These are phyloP conservation scores for Aythya baeri DNA, from an alignment of 2,113 vertebrate species.

Conservation along the genomic window DNA sequence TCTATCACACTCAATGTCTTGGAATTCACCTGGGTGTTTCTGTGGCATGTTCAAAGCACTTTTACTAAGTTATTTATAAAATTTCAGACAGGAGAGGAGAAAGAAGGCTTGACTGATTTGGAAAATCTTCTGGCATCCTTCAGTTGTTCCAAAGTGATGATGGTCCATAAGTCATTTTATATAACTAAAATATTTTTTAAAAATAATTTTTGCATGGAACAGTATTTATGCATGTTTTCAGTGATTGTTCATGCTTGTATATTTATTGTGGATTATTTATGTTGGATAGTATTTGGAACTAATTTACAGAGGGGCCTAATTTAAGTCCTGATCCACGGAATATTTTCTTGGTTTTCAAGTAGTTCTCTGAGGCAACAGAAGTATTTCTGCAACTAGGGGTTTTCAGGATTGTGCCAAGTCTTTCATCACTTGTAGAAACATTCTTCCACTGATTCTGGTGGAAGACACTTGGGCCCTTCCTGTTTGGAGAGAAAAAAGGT, in stretches of 20 bases:
- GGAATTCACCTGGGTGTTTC: background rate
- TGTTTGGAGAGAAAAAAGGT: background rate
- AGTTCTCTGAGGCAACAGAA: background rate
- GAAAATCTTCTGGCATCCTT: background rate
- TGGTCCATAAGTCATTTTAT: background rate
- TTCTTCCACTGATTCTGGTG: background rate
- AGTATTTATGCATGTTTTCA: background rate
- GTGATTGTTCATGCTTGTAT: background rate
- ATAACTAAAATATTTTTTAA: background rate
- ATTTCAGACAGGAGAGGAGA: background rate
- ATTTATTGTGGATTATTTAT: background rate
- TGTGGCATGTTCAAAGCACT: background rate
- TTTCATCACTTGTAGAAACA: background rate
- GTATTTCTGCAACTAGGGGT: background rate
- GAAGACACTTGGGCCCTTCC: background rate
- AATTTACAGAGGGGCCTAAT: background rate
- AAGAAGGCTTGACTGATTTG: background rate
- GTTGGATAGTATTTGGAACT: background rate
- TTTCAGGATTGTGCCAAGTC: background rate
- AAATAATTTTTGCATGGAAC: background rate
- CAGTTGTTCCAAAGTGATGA: background rate
- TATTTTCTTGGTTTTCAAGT: background rate
- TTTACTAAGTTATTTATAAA: background rate
- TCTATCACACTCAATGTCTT: background rate
- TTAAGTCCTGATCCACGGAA: background rate